These are phyloP conservation scores for Labeo calbasu DNA, from an alignment of 2,797 vertebrate species.

Conservation along the genomic window DNA sequence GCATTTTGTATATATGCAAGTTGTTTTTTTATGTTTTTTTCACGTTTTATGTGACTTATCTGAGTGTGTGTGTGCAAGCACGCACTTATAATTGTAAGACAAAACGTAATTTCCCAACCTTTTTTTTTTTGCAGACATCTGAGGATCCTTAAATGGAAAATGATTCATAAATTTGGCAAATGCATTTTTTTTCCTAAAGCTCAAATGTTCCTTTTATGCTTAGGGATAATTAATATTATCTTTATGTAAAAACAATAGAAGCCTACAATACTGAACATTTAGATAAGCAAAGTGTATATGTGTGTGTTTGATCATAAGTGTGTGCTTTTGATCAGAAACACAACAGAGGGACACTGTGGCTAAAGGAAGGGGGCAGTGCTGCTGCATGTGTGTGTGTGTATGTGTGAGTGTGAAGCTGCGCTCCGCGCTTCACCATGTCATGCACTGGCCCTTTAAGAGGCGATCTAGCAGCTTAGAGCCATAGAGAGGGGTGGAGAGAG, in stretches of 20 bases:
- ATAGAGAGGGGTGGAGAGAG: constrained; percentile 81
- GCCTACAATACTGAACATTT: constrained; percentile 10
- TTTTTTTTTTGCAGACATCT: neutral
- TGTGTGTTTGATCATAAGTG: constrained; percentile 53
- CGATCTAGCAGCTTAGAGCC: constrained; percentile 83
- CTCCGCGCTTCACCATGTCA: constrained; percentile 50
- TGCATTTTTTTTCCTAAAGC: neutral
- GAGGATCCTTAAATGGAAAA: neutral
- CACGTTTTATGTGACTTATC: neutral
- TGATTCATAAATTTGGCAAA: neutral
- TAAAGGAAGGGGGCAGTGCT: constrained; percentile 71
- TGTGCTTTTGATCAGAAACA: constrained; percentile 51
- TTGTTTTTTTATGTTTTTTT: too few relatives aligned
- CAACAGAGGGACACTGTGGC: constrained; percentile 27
- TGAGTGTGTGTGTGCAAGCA: neutral
- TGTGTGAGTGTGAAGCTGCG: constrained; percentile 30
- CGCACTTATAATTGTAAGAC: neutral
- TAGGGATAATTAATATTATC: neutral
- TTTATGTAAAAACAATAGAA: neutral
- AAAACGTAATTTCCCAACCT: neutral
- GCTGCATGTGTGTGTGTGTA: constrained; percentile 63
- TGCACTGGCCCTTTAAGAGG: constrained; percentile 94
- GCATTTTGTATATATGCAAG: neutral
- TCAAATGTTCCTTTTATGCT: neutral
- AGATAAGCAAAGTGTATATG: constrained; percentile 57